Conservation (phyloP, 2,888 invertebrate species). For the Seira ritae region DNA sequence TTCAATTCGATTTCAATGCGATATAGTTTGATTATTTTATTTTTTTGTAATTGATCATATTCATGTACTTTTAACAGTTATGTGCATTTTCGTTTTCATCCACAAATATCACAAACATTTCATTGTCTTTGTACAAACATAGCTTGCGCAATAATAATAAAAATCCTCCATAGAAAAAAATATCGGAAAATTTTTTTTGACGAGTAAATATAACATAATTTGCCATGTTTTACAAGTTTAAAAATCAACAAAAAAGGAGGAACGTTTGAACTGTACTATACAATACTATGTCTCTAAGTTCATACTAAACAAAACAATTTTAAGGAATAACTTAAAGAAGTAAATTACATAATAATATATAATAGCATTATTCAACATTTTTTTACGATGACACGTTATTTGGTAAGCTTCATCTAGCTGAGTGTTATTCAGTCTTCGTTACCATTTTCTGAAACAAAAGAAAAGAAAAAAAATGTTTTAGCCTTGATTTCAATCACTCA, state of each 20-base stretch:
- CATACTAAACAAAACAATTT: background rate
- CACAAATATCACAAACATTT: too few relatives aligned
- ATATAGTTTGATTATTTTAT: too few relatives aligned
- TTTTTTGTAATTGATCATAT: too few relatives aligned
- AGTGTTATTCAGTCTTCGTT: constrained; percentile 36
- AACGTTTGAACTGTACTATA: background rate
- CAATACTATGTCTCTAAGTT: background rate
- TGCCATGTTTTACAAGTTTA: background rate
- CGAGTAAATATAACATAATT: too few relatives aligned
- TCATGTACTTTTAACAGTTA: too few relatives aligned
- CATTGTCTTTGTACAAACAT: too few relatives aligned
- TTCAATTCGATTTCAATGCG: too few relatives aligned
- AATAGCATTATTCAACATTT: background rate
- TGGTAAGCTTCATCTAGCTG: constrained; percentile 36
- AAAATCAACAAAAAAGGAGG: background rate
- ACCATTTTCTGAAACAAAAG: constrained; percentile 44
- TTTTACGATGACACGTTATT: constrained; percentile 12
- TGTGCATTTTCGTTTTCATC: too few relatives aligned
- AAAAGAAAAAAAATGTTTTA: background rate
- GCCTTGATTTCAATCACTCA: too few relatives aligned
- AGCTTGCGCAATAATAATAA: too few relatives aligned
- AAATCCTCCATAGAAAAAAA: too few relatives aligned
- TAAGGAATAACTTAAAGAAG: background rate
- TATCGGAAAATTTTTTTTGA: too few relatives aligned
- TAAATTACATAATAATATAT: background rate